These are phyloP conservation scores for Drosophila burlai DNA, from an alignment of 1,140 invertebrate genomes.

Conservation along the genomic window DNA sequence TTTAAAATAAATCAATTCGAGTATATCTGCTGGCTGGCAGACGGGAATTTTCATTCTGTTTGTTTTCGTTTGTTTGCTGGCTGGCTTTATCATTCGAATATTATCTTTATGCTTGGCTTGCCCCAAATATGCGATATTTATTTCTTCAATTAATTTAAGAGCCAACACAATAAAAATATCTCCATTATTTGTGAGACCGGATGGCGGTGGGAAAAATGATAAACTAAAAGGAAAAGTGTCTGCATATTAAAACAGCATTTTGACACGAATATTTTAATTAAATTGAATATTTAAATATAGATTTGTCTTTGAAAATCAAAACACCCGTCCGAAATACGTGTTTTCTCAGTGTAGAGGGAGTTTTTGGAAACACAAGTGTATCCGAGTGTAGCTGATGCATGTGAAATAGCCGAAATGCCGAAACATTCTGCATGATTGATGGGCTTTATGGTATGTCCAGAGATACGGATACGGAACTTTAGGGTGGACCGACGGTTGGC, in stretches of 20 bases:
- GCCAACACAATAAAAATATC: constrained; percentile 38
- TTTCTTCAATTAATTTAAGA: constrained; percentile 65
- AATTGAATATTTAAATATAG: not conserved
- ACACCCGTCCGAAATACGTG: too few species aligned
- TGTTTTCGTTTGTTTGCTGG: constrained; percentile 5
- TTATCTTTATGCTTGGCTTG: constrained; percentile 48
- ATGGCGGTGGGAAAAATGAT: not conserved
- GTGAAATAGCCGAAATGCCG: constrained; percentile 34
- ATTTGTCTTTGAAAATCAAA: not conserved
- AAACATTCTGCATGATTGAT: constrained; percentile 66
- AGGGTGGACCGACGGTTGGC: not conserved
- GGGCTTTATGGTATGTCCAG: constrained; percentile 13
- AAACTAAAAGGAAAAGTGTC: not conserved
- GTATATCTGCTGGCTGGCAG: constrained; percentile 4
- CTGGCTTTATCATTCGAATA: constrained; percentile 47
- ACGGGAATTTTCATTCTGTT: constrained; percentile 11
- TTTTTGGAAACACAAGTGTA: constrained; percentile 27
- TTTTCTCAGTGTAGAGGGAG: not conserved
- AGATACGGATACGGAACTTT: constrained; percentile 3
- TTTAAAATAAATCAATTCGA: constrained; percentile 14
- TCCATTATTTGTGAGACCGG: constrained; percentile 12
- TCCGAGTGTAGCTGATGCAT: constrained; percentile 41
- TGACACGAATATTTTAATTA: not conserved
- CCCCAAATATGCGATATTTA: constrained; percentile 38
- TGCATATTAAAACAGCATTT: not conserved